phyloP scores from a whole-genome alignment of 2,888 invertebrate species.

The Acrocera orbiculus region DNA sequence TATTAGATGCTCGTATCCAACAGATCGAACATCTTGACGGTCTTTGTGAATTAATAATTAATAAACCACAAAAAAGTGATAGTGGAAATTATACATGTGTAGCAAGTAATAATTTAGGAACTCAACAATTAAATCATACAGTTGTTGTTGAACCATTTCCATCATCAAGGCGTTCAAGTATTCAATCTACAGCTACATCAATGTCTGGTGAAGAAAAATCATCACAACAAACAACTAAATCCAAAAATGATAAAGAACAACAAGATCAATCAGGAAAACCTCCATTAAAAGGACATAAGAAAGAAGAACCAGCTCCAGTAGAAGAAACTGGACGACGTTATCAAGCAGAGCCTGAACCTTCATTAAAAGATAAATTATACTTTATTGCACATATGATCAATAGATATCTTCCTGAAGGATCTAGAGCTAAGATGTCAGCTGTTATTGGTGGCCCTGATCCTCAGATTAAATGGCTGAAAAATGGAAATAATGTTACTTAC shows the following conservation, averaged over 20 bases:
- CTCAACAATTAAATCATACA: slow-evolving; percentile 52
- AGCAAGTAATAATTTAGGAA: slow-evolving; percentile 55
- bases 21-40: slow-evolving; percentile 59
- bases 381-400: slow-evolving; percentile 27
- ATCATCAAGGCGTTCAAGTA: slow-evolving; percentile 26
- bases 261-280: slow-evolving; percentile 11
- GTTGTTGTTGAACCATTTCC: slow-evolving; percentile 34
- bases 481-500: slow-evolving; percentile 35
- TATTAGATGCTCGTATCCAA: slow-evolving; percentile 38
- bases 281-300: slow-evolving; percentile 19
- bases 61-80: slow-evolving; percentile 46
- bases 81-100: slow-evolving; percentile 31
- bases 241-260: slow-evolving; percentile 12
- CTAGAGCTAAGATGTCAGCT: slow-evolving; percentile 61
- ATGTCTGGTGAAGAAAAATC: slow-evolving; percentile 10
- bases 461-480: slow-evolving; percentile 55
- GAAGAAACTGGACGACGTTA: slow-evolving; percentile 39
- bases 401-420: slow-evolving; percentile 38
- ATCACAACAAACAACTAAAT: slow-evolving; percentile 12
- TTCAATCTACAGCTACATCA: slow-evolving; percentile 15
- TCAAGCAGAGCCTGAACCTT: slow-evolving; percentile 24
- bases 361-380: slow-evolving; percentile 32
- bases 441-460: slow-evolving; percentile 58
- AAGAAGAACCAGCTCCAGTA: slow-evolving; percentile 15
- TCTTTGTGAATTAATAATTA: slow-evolving; percentile 52